Evolutionary conservation across 2,797 vertebrate species (phyloP).

Genomic region (Eupleurogrammus muticus): DNA sequence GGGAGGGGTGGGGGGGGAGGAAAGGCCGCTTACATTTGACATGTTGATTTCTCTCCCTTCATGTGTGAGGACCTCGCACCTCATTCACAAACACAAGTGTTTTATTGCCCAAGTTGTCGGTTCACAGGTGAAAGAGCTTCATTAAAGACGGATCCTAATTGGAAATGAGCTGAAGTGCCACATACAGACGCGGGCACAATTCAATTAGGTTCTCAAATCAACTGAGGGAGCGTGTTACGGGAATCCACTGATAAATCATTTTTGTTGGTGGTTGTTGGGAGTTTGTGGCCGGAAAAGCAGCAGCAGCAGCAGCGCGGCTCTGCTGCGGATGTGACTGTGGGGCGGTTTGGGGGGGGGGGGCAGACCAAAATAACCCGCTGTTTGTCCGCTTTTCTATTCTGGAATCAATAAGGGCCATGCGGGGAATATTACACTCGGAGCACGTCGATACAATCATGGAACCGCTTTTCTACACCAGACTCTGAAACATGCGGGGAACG

Average conservation of each 20-base stretch:
- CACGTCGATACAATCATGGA: slow-evolving; percentile 56
- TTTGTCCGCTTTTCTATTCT: slow-evolving; percentile 66
- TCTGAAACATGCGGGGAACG: neutral
- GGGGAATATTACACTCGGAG: slow-evolving; percentile 53
- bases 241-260: neutral
- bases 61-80: slow-evolving; percentile 26
- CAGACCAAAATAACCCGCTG: slow-evolving; percentile 68
- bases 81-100: slow-evolving; percentile 13
- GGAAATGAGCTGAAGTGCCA: neutral
- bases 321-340: slow-evolving; percentile 52
- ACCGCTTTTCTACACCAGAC: slow-evolving; percentile 45
- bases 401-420: slow-evolving; percentile 62
- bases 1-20: no score
- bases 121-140: neutral
- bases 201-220: neutral
- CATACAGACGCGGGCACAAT: neutral
- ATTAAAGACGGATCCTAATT: neutral
- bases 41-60: slow-evolving; percentile 12
- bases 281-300: neutral
- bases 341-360: slow-evolving; percentile 12
- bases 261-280: neutral
- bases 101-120: slow-evolving; percentile 20
- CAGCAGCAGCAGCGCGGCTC: no score
- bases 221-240: neutral
- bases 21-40: slow-evolving; percentile 37